phyloP scores from a whole-genome alignment of 2,113 vertebrate species.

The Cynocephalus volans region DNA sequence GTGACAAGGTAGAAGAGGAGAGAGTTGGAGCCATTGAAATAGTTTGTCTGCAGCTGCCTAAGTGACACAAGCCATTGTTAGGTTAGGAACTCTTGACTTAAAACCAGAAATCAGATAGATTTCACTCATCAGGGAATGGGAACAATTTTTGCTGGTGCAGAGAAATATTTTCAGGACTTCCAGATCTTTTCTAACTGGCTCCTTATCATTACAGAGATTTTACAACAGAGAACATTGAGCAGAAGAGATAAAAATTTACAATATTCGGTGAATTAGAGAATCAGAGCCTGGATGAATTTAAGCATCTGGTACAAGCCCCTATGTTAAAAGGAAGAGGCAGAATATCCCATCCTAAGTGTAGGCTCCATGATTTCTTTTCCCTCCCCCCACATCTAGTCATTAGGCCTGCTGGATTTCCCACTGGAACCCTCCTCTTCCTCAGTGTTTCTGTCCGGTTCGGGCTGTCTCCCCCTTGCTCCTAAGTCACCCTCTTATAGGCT shows the following conservation, averaged over 20 bases:
- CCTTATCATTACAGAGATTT: neutral
- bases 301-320: neutral
- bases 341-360: neutral
- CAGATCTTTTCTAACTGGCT: neutral
- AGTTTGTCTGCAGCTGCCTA: neutral
- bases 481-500: neutral
- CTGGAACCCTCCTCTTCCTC: neutral
- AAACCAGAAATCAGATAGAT: slow-evolving; percentile 20
- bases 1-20: neutral
- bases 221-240: neutral
- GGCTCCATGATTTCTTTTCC: neutral
- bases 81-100: neutral
- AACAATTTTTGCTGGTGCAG: neutral
- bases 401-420: neutral
- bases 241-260: neutral
- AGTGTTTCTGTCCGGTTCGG: neutral
- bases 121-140: neutral
- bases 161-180: neutral
- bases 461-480: neutral
- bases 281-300: neutral
- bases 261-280: neutral
- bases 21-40: neutral
- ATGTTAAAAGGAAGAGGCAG: neutral
- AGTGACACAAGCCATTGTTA: neutral
- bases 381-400: neutral